These are phyloP conservation scores for Scomber scombrus DNA, from an alignment of 2,113 vertebrate genomes.

Conservation along the genomic window DNA sequence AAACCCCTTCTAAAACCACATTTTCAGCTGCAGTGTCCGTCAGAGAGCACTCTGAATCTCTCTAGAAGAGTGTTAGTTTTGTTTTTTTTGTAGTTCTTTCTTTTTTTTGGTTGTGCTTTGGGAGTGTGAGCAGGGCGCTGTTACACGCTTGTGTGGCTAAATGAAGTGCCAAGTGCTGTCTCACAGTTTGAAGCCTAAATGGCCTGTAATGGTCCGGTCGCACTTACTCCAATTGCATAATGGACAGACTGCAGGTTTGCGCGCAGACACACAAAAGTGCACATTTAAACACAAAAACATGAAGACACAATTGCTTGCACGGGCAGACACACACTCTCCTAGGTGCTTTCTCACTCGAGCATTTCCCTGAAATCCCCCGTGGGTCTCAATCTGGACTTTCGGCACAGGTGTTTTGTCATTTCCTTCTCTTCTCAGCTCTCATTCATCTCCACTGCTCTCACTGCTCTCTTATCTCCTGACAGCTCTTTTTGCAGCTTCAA, in stretches of 20 bases:
- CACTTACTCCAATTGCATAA: conserved; percentile 50
- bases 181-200: conserved; percentile 66
- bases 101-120: conserved; percentile 5
- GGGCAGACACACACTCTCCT: background rate
- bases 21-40: conserved; percentile 27
- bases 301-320: conserved; percentile 1
- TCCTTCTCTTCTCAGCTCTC: conserved; percentile 3
- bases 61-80: conserved; percentile 1
- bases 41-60: conserved; percentile 31
- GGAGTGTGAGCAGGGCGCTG: conserved; percentile 20
- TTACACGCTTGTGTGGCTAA: conserved; percentile 47
- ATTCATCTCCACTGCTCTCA: background rate
- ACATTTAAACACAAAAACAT: too few relatives aligned
- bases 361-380: background rate
- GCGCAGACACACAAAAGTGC: too few relatives aligned
- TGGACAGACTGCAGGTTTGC: background rate
- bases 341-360: background rate
- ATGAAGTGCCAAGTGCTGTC: conserved; percentile 65
- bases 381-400: background rate
- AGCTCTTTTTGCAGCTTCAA: conserved; percentile 56
- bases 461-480: conserved; percentile 54
- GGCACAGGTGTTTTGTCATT: conserved; percentile 24
- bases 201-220: conserved; percentile 56
- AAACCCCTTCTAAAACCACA: conserved; percentile 18
- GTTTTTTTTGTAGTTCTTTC: too few relatives aligned